A percentile compares a stretch with the other conserved stretches of the same genome.
Conservation (phyloP, 2,888 invertebrate species). For the Netelia fuscicornis region DNA sequence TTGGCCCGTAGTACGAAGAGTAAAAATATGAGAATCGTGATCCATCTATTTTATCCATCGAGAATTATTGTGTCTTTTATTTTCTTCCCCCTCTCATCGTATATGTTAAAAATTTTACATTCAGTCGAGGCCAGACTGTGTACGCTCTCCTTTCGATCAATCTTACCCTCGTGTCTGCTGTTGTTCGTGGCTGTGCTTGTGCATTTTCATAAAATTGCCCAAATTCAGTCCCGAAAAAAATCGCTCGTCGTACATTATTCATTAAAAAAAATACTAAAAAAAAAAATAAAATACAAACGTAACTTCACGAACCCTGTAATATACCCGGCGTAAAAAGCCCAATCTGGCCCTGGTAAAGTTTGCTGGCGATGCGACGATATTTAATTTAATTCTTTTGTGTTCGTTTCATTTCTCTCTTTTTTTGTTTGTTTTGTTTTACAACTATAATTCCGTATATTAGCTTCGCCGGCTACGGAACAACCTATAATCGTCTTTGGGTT, state of each 20-base stretch:
- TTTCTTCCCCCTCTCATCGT: slow-evolving; percentile 25
- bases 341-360: slow-evolving; percentile 78
- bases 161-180: slow-evolving; percentile 34
- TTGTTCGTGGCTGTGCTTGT: slow-evolving; percentile 64
- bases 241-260: slow-evolving; percentile 73
- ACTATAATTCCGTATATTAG: slow-evolving; percentile 76
- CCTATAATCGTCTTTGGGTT: slow-evolving; percentile 78
- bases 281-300: slow-evolving; percentile 77
- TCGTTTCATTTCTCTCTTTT: slow-evolving; percentile 29
- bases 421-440: slow-evolving; percentile 41
- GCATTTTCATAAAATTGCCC: slow-evolving; percentile 40
- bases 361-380: slow-evolving; percentile 64
- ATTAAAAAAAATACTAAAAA: slow-evolving; percentile 54
- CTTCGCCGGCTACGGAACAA: slow-evolving; percentile 79
- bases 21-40: slow-evolving; percentile 74
- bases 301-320: slow-evolving; percentile 80
- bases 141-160: slow-evolving; percentile 66
- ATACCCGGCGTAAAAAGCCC: slow-evolving; percentile 73
- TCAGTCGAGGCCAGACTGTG: slow-evolving; percentile 81
- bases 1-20: slow-evolving; percentile 79
- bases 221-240: slow-evolving; percentile 52
- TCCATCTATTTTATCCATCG: slow-evolving; percentile 48
- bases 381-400: slow-evolving; percentile 56
- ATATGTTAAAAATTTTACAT: slow-evolving; percentile 75
- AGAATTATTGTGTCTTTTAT: slow-evolving; percentile 53